Evolutionary conservation across 2,797 vertebrate genomes (phyloP), one percentile per base, ranked within the genome.

Genomic region (Scleropages formosus): DNA sequence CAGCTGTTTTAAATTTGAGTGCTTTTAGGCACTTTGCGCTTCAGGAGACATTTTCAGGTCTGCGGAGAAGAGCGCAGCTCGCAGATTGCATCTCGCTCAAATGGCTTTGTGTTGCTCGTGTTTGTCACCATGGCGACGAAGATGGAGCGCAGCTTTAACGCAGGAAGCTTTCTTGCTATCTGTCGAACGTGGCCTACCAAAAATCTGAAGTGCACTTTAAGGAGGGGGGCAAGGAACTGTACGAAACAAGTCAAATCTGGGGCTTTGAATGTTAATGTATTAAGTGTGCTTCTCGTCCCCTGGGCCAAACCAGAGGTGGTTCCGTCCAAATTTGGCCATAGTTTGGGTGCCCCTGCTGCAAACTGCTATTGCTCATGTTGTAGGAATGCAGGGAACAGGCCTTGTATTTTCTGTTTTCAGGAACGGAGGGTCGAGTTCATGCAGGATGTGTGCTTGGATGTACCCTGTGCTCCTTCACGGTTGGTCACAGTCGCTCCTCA

Each of bases 331-430:
- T 72, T 72, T 72, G 70, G 70, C 70, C 70, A 13, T 69, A 53
- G 20, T 72, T 20, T 31, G 11, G 51, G 70, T 72, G 53, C 56
- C 56, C 24, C 59, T 39, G 9, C 4, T 39, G 56, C 72, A 72
- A 72, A 31, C 53, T 26, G 31, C 20, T 53, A 51, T 44, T 39
- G 70, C 70, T 72, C 70, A 72, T 72, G 53, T 59, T 26, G 58
- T 59, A 72, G 70, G 70, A 72, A 72, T 72, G 70, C 44, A n/a
- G 44, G 22, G 24, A 26, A 11, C 26, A 9, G 70, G 53, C 20
- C 70, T 60, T 51, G 27, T 72, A 15, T n/a, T 72, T 47, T 70
- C 47, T 53, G 70, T 70, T 70, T 70, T 26, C 67, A 70, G 67
- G 22, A n/a, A 24, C 51, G 67, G 67, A 70, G 47, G 51, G 53